A percentile compares a stretch with the other conserved stretches of the same genome.
phyloP scores from a whole-genome alignment of 2,113 vertebrate species.

The Chaetodon auriga region DNA sequence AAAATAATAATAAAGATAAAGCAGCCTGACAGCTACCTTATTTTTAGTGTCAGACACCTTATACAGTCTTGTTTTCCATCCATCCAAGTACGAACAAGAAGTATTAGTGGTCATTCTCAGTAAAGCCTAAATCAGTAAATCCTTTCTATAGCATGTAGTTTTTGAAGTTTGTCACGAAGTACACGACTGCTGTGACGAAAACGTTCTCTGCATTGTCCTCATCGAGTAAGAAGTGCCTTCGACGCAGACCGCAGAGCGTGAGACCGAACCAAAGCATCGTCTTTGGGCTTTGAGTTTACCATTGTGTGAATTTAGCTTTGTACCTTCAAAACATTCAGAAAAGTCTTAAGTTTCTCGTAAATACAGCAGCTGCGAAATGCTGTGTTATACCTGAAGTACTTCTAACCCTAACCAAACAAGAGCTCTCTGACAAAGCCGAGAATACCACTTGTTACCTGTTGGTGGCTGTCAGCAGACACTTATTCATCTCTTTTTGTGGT shows the following conservation, averaged over 20 bases:
- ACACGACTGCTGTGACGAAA: not conserved
- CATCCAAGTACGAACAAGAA: not conserved
- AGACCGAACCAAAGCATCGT: conserved; percentile 43
- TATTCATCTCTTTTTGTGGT: conserved; percentile 1
- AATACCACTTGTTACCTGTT: not conserved
- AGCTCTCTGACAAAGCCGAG: not conserved
- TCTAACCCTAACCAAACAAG: not conserved
- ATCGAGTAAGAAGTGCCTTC: conserved; percentile 80
- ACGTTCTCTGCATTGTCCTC: conserved; percentile 26
- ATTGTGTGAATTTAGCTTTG: conserved; percentile 4
- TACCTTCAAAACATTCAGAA: conserved; percentile 20
- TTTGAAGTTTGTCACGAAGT: not conserved
- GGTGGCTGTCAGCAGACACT: not conserved
- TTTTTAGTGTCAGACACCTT: not conserved
- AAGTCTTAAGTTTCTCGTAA: conserved; percentile 11
- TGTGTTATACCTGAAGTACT: not conserved
- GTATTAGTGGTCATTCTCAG: not conserved
- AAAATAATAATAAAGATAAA: not conserved
- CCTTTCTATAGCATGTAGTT: conserved; percentile 15
- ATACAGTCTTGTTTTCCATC: not conserved
- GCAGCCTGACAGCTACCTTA: not conserved
- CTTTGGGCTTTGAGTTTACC: conserved; percentile 45
- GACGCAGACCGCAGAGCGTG: conserved; percentile 56
- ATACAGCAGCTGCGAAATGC: conserved; percentile 23
- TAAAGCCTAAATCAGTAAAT: not conserved